phyloP scores from a whole-genome alignment of 2,113 vertebrate species.

The Labeo catla region DNA sequence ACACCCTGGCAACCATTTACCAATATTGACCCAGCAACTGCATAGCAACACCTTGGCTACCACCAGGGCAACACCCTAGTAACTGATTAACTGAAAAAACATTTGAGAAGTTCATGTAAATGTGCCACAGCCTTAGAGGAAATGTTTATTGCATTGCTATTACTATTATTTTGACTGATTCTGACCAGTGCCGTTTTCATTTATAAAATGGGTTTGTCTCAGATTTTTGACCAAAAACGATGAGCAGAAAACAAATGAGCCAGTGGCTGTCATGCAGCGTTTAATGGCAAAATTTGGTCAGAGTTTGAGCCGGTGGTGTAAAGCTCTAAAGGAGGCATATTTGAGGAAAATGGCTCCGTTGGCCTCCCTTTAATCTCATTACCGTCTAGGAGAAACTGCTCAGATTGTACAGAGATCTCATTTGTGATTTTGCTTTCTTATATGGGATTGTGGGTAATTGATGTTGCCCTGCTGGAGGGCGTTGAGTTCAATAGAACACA shows the following conservation, averaged over 20 bases:
- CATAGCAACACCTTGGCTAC: not conserved
- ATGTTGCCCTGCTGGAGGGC: not conserved
- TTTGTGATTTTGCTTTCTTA: not conserved
- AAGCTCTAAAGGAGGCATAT: not conserved
- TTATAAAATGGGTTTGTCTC: not conserved
- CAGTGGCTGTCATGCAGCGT: not conserved
- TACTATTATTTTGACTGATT: not conserved
- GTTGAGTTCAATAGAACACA: not conserved
- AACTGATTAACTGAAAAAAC: not conserved
- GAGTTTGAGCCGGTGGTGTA: not conserved
- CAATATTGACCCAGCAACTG: not conserved
- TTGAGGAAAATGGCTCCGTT: not conserved
- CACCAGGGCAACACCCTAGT: not conserved
- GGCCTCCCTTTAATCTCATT: not conserved
- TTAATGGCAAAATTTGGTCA: not conserved
- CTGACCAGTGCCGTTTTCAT: not conserved
- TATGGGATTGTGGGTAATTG: slow-evolving; percentile 4
- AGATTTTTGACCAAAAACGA: not conserved
- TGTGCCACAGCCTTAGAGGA: not conserved
- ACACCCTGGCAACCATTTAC: no score
- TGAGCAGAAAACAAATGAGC: not conserved
- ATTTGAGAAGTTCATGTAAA: not conserved
- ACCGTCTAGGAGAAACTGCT: not conserved
- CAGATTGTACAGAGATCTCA: not conserved
- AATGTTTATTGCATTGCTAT: not conserved